Evolutionary conservation across 2,888 invertebrate species (phyloP).

Genomic region (Dasysyrphus albostriatus): DNA sequence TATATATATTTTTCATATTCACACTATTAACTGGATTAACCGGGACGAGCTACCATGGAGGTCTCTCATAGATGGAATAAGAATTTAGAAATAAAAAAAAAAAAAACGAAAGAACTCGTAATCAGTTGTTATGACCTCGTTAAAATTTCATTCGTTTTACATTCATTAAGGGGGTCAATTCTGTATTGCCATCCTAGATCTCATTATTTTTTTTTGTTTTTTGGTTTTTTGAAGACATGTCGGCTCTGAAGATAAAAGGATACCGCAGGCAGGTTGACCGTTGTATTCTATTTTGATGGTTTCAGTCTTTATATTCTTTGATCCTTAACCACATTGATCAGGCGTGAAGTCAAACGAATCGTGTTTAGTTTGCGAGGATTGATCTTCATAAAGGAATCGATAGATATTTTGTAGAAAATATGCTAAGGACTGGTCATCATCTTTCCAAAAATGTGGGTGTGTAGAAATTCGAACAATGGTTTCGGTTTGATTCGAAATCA

Average conservation of each 20-base stretch:
- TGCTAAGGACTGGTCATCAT: slow-evolving; percentile 21
- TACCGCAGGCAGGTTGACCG: slow-evolving; percentile 46
- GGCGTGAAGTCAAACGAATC: slow-evolving; percentile 67
- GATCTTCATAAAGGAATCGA: slow-evolving; percentile 32
- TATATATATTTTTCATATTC: slow-evolving; percentile 38
- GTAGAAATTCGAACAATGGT: slow-evolving; percentile 4
- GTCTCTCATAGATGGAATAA: slow-evolving; percentile 32
- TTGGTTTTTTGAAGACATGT: slow-evolving; percentile 17
- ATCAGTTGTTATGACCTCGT: slow-evolving; percentile 74
- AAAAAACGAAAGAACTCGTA: neutral
- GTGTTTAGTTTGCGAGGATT: slow-evolving; percentile 24
- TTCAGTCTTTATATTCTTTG: slow-evolving; percentile 39
- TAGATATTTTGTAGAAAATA: slow-evolving; percentile 61
- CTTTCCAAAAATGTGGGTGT: slow-evolving; percentile 30
- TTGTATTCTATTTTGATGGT: slow-evolving; percentile 49
- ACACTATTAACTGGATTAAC: slow-evolving; percentile 55
- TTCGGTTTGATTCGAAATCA: slow-evolving; percentile 36
- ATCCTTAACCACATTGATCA: slow-evolving; percentile 64
- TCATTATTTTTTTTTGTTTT: slow-evolving; percentile 1
- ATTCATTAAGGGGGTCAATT: slow-evolving; percentile 64
- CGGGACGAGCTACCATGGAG: slow-evolving; percentile 53
- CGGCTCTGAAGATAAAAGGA: slow-evolving; percentile 46
- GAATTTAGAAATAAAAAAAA: neutral
- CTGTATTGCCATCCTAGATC: neutral
- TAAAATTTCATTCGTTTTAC: slow-evolving; percentile 73